Evolutionary conservation across 2,888 invertebrate genomes (phyloP).

Genomic region (Protodeltote pygarga): DNA sequence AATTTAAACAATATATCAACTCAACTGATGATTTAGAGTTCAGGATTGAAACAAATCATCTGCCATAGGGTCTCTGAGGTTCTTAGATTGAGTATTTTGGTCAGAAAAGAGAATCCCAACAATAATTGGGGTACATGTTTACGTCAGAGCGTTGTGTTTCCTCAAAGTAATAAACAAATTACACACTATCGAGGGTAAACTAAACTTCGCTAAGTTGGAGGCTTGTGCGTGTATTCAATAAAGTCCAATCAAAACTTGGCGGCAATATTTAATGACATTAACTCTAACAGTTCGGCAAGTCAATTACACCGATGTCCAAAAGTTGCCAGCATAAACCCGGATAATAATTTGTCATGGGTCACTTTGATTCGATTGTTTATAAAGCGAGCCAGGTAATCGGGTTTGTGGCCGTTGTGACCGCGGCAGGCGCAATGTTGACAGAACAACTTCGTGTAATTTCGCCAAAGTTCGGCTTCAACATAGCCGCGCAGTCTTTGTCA

Average conservation of each 20-base stretch:
- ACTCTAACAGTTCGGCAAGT: conserved; percentile 23
- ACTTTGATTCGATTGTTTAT: conserved; percentile 38
- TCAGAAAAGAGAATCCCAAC: too few relatives aligned
- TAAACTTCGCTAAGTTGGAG: conserved; percentile 17
- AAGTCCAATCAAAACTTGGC: conserved; percentile 39
- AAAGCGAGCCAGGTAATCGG: conserved; percentile 40
- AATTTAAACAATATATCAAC: too few relatives aligned
- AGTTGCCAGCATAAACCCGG: conserved; percentile 15
- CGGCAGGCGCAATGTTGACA: conserved; percentile 19
- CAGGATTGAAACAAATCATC: too few relatives aligned
- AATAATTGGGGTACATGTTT: too few relatives aligned
- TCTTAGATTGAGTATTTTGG: too few relatives aligned
- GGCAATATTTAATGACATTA: conserved; percentile 39
- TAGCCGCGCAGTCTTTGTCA: conserved; percentile 20
- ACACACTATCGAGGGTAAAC: conserved; percentile 13
- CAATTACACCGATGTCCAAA: conserved; percentile 23
- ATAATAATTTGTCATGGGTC: conserved; percentile 43
- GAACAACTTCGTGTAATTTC: conserved; percentile 18
- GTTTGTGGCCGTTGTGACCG: conserved; percentile 27
- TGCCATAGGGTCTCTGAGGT: too few relatives aligned
- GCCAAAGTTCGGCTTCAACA: conserved; percentile 21
- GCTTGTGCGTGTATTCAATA: conserved; percentile 35
- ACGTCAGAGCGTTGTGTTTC: conserved; percentile 2
- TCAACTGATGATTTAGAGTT: too few relatives aligned
- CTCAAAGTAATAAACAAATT: conserved; percentile 26